Base-by-base conservation (phyloP, 2,888 invertebrate genomes). In the Lampropteryx suffumata region DNA sequence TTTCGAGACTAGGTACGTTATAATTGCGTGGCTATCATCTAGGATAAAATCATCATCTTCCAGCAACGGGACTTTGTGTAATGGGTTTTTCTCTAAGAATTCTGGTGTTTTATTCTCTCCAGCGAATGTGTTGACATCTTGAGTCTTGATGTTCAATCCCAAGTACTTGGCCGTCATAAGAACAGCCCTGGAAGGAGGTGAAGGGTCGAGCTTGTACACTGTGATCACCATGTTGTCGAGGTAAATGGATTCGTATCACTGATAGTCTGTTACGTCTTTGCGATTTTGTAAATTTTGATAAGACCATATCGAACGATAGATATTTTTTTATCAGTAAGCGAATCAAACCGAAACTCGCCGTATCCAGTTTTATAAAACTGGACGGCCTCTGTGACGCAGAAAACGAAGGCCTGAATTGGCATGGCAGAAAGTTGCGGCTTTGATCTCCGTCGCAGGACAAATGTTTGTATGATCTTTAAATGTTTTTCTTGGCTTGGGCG, bases 11-110 rank as follows among this genome's bases (percentile, higher is more conserved):
- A 80, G 49, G 44, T 80, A 80, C 0, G 71, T 73, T 0, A 73
- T 63, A 9, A 80, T 80, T 0, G 79, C 73, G 26, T 78, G 78
- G 30, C 78, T 79, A 21, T 78, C 79, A 5, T 70, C 57, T 0
- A 80, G 47, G 0, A 61, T 17, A 24, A 73, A 76, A 14, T 74
- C 71, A n/a, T 65, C 72, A 10, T 79, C 79, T 73, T 77, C 77
- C 2, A 80, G 45, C 5, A 78, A 24, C 0, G 79, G 79, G 0
- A 79, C 40, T 0, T 69, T 58, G 13, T 77, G 76, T 6, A 69
- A 41, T 0, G 77, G 79, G 32, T 79, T 80, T 39, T 78, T 79
- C 0, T 65, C 60, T 0, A 73, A 3, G 44, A 57, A 79, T 17
- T 74, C 77, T 3, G 77, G 75, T 7, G 59, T 61, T 5, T 33